Evolutionary conservation across 1,140 invertebrate genomes (phyloP).

Genomic region (Medauroidea extradentata): DNA sequence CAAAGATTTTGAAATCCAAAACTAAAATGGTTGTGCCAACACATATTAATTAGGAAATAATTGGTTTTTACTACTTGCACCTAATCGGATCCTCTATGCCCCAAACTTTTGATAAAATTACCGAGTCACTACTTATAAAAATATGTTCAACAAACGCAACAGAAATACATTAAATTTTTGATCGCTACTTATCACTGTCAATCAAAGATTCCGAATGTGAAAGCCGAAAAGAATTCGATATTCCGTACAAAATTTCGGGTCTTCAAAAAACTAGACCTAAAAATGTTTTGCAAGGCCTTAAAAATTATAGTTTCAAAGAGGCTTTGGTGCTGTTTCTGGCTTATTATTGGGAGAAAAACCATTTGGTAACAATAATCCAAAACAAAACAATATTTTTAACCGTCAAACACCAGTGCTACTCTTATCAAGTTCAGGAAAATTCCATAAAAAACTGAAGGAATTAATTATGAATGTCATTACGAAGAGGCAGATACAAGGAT

Average conservation of each 20-base stretch:
- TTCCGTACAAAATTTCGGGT: no score
- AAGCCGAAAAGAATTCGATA: slow-evolving; percentile 20
- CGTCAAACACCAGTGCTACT: background rate
- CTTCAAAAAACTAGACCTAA: slow-evolving; percentile 29
- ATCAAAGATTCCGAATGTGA: slow-evolving; percentile 37
- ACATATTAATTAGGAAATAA: background rate
- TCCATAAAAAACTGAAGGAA: no score
- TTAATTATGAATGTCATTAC: no score
- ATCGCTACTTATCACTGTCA: slow-evolving; percentile 33
- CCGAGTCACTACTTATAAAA: slow-evolving; percentile 3
- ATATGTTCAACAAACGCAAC: slow-evolving; percentile 5
- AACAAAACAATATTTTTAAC: slow-evolving; percentile 34
- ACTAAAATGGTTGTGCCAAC: background rate
- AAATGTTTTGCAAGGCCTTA: slow-evolving; percentile 30
- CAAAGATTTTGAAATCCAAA: background rate
- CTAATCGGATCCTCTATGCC: background rate
- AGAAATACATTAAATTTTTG: slow-evolving; percentile 34
- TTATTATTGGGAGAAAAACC: slow-evolving; percentile 32
- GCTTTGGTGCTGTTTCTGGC: slow-evolving; percentile 32
- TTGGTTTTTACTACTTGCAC: slow-evolving; percentile 12
- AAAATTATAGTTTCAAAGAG: slow-evolving; percentile 37
- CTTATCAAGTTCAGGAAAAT: no score
- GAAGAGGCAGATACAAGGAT: no score
- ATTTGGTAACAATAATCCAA: slow-evolving; percentile 29
- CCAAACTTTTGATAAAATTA: slow-evolving; percentile 8